A percentile compares a stretch with the other conserved stretches of the same genome.
phyloP scores from a whole-genome alignment of 2,113 vertebrate genomes.

The Bos taurus region DNA sequence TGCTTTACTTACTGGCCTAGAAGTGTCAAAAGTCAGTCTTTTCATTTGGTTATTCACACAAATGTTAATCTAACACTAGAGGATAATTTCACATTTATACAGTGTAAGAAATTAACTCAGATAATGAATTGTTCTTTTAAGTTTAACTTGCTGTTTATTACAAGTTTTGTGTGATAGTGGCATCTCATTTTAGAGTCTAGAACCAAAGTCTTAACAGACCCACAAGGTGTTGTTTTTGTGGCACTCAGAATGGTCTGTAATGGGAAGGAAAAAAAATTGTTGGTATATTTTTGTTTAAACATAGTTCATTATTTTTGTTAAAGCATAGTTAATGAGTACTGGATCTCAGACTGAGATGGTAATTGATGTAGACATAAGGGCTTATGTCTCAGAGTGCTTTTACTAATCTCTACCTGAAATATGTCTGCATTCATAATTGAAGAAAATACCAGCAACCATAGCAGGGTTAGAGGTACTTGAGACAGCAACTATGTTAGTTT shows the following conservation, averaged over 20 bases:
- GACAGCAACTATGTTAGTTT: background rate
- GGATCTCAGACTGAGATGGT: background rate
- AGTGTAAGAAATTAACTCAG: background rate
- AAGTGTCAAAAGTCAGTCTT: background rate
- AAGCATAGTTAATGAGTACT: background rate
- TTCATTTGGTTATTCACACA: background rate
- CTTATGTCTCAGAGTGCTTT: background rate
- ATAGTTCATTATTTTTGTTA: background rate
- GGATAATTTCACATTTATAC: background rate
- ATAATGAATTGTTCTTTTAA: constrained; percentile 16
- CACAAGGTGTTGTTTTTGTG: background rate
- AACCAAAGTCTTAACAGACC: background rate
- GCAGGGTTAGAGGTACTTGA: background rate
- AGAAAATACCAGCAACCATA: background rate
- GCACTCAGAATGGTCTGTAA: background rate
- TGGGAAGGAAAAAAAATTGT: background rate
- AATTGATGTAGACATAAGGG: background rate
- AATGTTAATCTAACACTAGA: background rate
- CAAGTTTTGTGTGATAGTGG: background rate
- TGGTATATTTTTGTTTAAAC: background rate
- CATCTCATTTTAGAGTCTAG: background rate
- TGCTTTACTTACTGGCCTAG: background rate
- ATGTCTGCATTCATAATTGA: constrained; percentile 3
- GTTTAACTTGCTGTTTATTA: background rate
- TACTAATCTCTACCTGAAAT: background rate